phyloP scores from a whole-genome alignment of 1,140 invertebrate genomes.

The Ceratoteleas bidentatus region DNA sequence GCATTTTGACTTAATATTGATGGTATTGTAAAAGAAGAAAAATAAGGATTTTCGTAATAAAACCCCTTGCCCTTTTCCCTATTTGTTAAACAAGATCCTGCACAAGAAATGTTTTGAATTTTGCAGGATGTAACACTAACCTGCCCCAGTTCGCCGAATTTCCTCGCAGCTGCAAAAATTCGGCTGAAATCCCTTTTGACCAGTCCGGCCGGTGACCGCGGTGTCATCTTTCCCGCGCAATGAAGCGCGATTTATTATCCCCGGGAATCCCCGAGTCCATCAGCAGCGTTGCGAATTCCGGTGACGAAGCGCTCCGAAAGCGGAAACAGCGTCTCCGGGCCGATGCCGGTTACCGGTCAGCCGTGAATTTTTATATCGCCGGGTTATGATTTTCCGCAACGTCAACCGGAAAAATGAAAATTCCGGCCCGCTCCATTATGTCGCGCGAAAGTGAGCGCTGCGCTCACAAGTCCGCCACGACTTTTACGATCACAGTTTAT shows the following conservation, averaged over 20 bases:
- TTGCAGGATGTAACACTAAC: too few relatives aligned
- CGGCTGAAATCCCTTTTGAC: too few relatives aligned
- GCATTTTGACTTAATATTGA: too few relatives aligned
- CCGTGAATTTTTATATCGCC: slow-evolving; percentile 58
- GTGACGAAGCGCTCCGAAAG: slow-evolving; percentile 25
- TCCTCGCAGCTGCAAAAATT: too few relatives aligned
- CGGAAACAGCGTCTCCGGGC: slow-evolving; percentile 25
- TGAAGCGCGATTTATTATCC: not conserved
- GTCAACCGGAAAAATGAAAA: slow-evolving; percentile 76
- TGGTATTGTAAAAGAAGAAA: too few relatives aligned
- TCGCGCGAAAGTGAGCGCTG: slow-evolving; percentile 65
- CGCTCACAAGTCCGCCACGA: slow-evolving; percentile 55
- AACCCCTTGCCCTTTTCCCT: too few relatives aligned
- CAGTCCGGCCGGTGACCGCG: too few relatives aligned
- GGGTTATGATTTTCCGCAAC: slow-evolving; percentile 73
- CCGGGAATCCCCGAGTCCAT: not conserved
- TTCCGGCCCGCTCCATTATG: slow-evolving; percentile 71
- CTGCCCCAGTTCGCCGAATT: too few relatives aligned
- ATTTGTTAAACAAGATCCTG: too few relatives aligned
- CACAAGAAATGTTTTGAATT: too few relatives aligned
- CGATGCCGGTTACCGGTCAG: slow-evolving; percentile 38
- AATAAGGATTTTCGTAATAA: too few relatives aligned
- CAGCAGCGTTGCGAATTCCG: slow-evolving; percentile 4
- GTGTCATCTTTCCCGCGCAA: too few relatives aligned
- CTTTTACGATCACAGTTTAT: slow-evolving; percentile 71